phyloP scores from a whole-genome alignment of 2,113 vertebrate genomes.

The Arizona elegans region DNA sequence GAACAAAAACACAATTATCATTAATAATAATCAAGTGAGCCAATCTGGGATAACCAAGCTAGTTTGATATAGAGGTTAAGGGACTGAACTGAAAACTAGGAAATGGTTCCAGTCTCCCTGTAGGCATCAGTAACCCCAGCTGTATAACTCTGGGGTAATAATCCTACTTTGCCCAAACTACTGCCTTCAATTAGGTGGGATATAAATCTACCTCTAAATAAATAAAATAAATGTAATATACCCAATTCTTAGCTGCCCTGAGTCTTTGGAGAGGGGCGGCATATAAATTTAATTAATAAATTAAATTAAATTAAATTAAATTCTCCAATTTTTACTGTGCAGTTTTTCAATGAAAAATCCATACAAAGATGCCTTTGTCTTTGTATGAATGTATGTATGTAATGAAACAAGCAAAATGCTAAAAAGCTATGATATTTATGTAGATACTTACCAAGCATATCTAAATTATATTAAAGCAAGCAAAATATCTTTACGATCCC shows the following conservation, averaged over 20 bases:
- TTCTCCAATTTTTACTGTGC: neutral
- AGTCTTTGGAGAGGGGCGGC: too few species aligned
- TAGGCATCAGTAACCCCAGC: neutral
- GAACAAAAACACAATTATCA: neutral
- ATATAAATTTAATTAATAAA: too few species aligned
- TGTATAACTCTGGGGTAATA: neutral
- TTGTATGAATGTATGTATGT: neutral
- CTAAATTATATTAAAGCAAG: too few species aligned
- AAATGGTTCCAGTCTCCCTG: neutral
- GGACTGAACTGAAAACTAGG: neutral
- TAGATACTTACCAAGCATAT: too few species aligned
- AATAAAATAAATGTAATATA: neutral
- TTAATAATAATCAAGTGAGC: neutral
- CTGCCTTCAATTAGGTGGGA: neutral
- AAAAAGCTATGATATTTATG: too few species aligned
- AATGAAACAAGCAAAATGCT: too few species aligned
- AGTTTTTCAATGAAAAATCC: neutral
- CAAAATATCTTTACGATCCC: too few species aligned
- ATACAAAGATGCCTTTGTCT: neutral
- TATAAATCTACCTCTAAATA: neutral
- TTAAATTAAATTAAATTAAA: too few species aligned
- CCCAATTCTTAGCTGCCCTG: neutral
- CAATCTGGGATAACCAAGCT: neutral
- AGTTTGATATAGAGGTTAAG: neutral
- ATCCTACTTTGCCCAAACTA: neutral